phyloP scores from a whole-genome alignment of 2,888 invertebrate genomes.

The Liodrosophila aerea region DNA sequence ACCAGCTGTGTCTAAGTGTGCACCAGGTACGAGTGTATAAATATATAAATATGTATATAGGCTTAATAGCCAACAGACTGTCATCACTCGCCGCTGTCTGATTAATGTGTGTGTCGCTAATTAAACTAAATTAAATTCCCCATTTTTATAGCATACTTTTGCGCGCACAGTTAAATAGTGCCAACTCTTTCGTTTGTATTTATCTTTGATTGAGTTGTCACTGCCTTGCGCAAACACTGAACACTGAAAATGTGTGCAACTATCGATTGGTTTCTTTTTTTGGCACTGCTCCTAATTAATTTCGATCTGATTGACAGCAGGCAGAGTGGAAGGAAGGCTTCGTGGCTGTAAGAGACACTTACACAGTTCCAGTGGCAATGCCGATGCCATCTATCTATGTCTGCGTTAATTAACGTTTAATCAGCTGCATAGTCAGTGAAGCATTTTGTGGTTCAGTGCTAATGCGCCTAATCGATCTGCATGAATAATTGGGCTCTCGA shows the following conservation, averaged over 20 bases:
- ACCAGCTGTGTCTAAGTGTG: not conserved
- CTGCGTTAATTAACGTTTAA: constrained; percentile 62
- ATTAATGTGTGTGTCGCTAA: not conserved
- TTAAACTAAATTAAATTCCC: too few relatives aligned
- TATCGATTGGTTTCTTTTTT: constrained; percentile 43
- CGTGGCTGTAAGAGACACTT: constrained; percentile 3
- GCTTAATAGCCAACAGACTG: constrained; percentile 16
- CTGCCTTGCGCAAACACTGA: constrained; percentile 35
- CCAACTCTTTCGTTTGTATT: constrained; percentile 17
- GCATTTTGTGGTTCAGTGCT: constrained; percentile 44
- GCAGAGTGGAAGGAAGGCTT: not conserved
- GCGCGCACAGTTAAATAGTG: constrained; percentile 15
- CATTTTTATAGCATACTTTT: constrained; percentile 44
- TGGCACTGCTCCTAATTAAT: constrained; percentile 49
- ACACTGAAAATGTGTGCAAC: constrained; percentile 33
- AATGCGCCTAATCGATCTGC: constrained; percentile 62
- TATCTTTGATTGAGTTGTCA: constrained; percentile 55
- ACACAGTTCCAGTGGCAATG: not conserved
- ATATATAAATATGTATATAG: constrained; percentile 17
- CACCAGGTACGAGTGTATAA: constrained; percentile 2
- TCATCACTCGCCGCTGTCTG: too few relatives aligned
- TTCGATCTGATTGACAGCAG: constrained; percentile 43
- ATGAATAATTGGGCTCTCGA: constrained; percentile 51
- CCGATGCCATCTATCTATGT: constrained; percentile 12
- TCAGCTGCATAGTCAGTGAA: constrained; percentile 46